phyloP scores from a whole-genome alignment of 2,113 vertebrate genomes.

The Apteryx mantelli region DNA sequence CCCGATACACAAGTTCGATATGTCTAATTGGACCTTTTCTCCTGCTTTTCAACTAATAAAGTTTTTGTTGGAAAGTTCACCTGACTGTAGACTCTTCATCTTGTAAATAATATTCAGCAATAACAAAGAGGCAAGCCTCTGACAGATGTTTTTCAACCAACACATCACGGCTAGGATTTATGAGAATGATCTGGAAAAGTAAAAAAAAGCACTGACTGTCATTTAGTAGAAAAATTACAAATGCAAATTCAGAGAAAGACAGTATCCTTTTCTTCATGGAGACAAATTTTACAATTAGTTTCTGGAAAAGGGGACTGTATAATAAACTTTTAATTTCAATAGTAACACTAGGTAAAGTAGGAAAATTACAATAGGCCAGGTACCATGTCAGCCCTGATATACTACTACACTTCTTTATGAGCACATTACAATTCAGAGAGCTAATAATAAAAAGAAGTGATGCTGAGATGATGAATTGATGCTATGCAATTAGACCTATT shows the following conservation, averaged over 20 bases:
- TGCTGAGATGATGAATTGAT: conserved; percentile 88
- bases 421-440: conserved; percentile 80
- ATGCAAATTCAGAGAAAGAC: conserved; percentile 70
- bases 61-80: background rate
- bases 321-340: conserved; percentile 81
- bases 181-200: conserved; percentile 43
- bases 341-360: conserved; percentile 68
- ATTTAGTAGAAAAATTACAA: conserved; percentile 70
- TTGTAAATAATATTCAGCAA: conserved; percentile 14
- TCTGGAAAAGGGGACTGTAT: conserved; percentile 60
- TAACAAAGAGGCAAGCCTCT: conserved; percentile 46
- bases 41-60: background rate
- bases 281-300: conserved; percentile 72
- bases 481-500: conserved; percentile 87
- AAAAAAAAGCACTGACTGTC: conserved; percentile 1
- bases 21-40: background rate
- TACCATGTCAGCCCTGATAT: conserved; percentile 82
- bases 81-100: background rate
- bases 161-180: conserved; percentile 64
- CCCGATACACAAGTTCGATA: background rate
- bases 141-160: conserved; percentile 62
- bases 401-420: conserved; percentile 81
- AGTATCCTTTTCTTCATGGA: conserved; percentile 63
- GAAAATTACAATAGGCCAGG: conserved; percentile 78
- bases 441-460: conserved; percentile 84